These are phyloP conservation scores for Tetranychus truncatus DNA, from an alignment of 2,888 invertebrate species.

Conservation along the genomic window DNA sequence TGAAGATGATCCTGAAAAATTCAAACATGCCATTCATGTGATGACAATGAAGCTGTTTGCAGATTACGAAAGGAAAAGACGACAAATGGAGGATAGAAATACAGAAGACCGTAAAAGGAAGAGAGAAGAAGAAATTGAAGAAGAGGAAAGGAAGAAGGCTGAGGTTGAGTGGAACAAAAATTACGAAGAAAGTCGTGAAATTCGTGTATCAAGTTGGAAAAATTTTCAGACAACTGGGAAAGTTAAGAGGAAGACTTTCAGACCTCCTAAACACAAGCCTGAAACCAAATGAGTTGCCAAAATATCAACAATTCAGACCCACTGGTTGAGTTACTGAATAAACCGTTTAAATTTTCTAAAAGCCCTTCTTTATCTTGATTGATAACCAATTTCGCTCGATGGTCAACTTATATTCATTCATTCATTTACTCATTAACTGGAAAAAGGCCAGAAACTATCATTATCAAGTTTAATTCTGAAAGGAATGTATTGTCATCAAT, in stretches of 20 bases:
- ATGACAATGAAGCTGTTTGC: conserved; percentile 94
- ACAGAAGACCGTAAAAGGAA: conserved; percentile 79
- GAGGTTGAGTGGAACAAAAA: conserved; percentile 97
- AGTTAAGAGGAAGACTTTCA: conserved; percentile 55
- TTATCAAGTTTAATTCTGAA: too few relatives aligned
- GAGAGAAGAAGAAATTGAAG: conserved; percentile 76
- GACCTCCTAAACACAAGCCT: conserved; percentile 56
- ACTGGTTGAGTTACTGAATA: too few relatives aligned
- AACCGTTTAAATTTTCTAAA: too few relatives aligned
- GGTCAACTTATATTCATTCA: too few relatives aligned
- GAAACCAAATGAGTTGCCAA: background rate
- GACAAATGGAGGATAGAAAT: conserved; percentile 67
- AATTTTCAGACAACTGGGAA: conserved; percentile 62
- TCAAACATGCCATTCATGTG: conserved; percentile 82
- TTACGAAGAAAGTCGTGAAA: conserved; percentile 88
- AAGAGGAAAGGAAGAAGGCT: conserved; percentile 66
- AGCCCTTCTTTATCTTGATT: too few relatives aligned
- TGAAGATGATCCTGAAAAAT: conserved; percentile 43
- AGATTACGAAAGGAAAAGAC: conserved; percentile 58
- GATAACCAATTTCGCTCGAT: too few relatives aligned
- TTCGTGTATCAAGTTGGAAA: conserved; percentile 78
- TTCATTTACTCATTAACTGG: too few relatives aligned
- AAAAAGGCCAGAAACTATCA: too few relatives aligned
- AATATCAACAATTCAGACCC: background rate
- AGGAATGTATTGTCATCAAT: too few relatives aligned